phyloP scores from a whole-genome alignment of 1,140 invertebrate species.

The Nilaparvata lugens region DNA sequence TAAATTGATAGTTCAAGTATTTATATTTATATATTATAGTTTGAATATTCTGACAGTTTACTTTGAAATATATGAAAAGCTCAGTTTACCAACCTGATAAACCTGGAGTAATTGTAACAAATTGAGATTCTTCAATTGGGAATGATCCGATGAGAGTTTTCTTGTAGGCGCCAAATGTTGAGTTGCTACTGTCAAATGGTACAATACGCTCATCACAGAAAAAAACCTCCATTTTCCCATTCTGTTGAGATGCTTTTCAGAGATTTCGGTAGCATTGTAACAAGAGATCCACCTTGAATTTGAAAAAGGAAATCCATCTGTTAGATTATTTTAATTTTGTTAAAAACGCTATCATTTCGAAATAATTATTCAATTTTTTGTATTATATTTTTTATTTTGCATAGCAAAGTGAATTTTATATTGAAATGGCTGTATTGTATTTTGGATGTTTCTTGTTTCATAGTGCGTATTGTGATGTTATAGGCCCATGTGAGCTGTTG shows the following conservation, averaged over 20 bases:
- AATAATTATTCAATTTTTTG: conserved; percentile 5
- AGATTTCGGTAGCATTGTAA: conserved; percentile 63
- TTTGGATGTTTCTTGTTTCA: too few species aligned
- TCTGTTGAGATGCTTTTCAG: conserved; percentile 60
- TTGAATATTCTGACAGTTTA: not conserved
- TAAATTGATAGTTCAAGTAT: not conserved
- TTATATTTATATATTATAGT: not conserved
- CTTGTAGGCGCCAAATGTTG: conserved; percentile 72
- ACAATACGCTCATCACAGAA: conserved; percentile 95
- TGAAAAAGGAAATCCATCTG: conserved; percentile 10
- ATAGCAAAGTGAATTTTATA: too few species aligned
- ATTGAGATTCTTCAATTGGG: conserved; percentile 52
- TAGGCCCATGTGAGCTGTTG: too few species aligned
- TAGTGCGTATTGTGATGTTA: too few species aligned
- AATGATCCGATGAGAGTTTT: conserved; percentile 45
- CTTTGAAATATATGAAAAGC: too few species aligned
- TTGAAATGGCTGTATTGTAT: too few species aligned
- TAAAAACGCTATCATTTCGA: conserved; percentile 8
- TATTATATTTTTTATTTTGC: too few species aligned
- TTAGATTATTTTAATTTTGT: conserved; percentile 1
- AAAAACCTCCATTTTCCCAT: conserved; percentile 74
- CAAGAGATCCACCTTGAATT: conserved; percentile 75
- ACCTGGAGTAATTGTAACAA: conserved; percentile 56
- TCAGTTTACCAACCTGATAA: conserved; percentile 46
- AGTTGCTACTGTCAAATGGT: conserved; percentile 68